Conservation (phyloP, 2,113 vertebrate species). For the Potamarius usumacintae region DNA sequence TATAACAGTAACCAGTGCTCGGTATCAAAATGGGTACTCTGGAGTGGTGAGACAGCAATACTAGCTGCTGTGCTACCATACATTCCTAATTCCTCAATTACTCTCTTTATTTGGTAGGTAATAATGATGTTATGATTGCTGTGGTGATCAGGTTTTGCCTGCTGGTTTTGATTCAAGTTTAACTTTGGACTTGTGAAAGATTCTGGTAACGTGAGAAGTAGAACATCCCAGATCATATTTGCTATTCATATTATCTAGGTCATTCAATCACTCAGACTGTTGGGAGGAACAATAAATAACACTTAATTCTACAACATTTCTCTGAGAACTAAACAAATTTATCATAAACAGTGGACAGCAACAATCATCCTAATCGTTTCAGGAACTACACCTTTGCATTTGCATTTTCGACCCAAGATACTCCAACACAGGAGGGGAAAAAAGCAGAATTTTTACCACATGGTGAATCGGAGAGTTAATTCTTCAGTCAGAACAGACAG, state of each 20-base stretch:
- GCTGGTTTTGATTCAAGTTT: background rate
- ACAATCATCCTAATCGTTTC: background rate
- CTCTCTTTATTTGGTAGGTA: background rate
- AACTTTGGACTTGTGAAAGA: no score
- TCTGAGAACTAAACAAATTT: background rate
- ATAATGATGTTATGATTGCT: background rate
- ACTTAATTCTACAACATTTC: background rate
- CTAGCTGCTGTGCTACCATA: background rate
- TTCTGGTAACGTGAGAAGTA: slow-evolving; percentile 7
- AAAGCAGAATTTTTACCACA: slow-evolving; percentile 21
- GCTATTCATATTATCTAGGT: slow-evolving; percentile 30
- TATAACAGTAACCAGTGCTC: background rate
- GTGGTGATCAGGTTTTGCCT: slow-evolving; percentile 8
- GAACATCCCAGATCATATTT: slow-evolving; percentile 19
- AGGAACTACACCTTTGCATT: background rate
- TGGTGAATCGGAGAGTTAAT: background rate
- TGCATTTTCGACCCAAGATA: background rate
- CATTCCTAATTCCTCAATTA: background rate
- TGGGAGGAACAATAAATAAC: background rate
- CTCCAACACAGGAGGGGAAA: background rate
- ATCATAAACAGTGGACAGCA: background rate
- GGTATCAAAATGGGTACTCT: background rate
- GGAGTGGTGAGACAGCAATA: background rate
- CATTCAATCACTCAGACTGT: slow-evolving; percentile 21
- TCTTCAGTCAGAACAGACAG: background rate